Evolutionary conservation across 2,888 invertebrate species (phyloP), one percentile per base, ranked within the genome.

Genomic region (Thereva nobilitata): DNA sequence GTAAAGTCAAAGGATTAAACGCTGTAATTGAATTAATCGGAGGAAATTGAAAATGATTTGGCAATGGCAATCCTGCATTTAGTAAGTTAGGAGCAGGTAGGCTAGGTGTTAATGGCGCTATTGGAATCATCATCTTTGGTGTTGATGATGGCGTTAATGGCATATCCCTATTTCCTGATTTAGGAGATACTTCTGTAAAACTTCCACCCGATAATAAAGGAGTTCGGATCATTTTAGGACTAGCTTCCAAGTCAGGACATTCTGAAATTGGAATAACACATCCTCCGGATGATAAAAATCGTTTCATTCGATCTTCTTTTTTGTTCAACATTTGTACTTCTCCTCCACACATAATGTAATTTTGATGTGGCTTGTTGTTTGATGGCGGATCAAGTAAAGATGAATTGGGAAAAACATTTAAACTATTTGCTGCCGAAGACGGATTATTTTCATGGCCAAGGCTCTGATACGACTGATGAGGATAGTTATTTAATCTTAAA

Each of bases 151-250:
- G 61, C 44, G 71, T 45, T 41, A 34, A 5, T 47, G 57, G 3
- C 9, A 34, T n/a, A 49, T 55, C 38, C 12, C 35, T 37, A 45
- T 4, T 38, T 10, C n/a, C n/a, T 7, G 40, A 49, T 44, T 53
- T 64, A 38, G 72, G 78, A 53, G 78, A 75, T 12, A 80, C 75
- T 67, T 81, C 84, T 75, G 89, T 87, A 59, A 86, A 85, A n/a
- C 91, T 92, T 10, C 92, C 93, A 38, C 93, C 93, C 0, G 93
- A 92, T 75, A 93, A 88, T 66, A 93, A 81, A 1, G 91, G 89
- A 1, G 92, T 91, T 74, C 91, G 87, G 23, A 93, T 90, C 69
- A 93, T 90, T 70, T 91, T 86, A 66, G 87, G 87, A 68, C 87
- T 86, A 10, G 86, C 85, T 76, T 88, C 86, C 70, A 86, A 83